Evolutionary conservation across 2,113 vertebrate species (phyloP), one percentile per base, ranked within the genome.

Genomic region (Eolophus roseicapilla): DNA sequence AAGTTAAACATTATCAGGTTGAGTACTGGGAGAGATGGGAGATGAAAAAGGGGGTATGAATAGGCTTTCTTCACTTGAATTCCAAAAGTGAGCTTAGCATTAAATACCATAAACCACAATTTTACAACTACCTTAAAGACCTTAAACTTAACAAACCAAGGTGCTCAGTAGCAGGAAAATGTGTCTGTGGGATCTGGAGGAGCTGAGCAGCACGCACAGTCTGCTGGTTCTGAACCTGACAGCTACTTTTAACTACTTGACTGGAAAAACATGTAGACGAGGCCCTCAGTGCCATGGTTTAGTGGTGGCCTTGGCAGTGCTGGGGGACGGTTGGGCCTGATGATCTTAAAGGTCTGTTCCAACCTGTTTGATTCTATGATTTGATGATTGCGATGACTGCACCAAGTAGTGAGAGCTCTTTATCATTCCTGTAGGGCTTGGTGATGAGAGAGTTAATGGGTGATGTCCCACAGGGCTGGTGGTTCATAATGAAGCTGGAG

Each of bases 41-140:
- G 18, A 7, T 13, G 64, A n/a, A 31, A 18, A 49, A 33, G n/a
- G 7, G 14, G 7, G 5, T 19, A 3, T 11, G 37, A 52, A 24
- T 3, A 16, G 28, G 7, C 27, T 55, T 77, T 37, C 21, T 76
- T 27, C 1, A 0, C 25, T 1, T 17, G 25, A 10, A 63, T 80
- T 90, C 44, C 44, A 41, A 46, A 86, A 37, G 20, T 13, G 11
- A 70, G 15, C 35, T 57, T 75, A 52, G 52, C 9, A 3, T 67
- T 74, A 43, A 82, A 53, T 29, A 27, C 67, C 13, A 2, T 41
- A n/a, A 91, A 44, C 76, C 59, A 47, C 25, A 23, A 49, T 59
- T 82, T 65, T 59, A 77, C 18, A 31, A 5, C 27, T 79, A 12
- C 23, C 11, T 78, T 44, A 23, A 47, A 90, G 49, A 20, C 24